Evolutionary conservation across 1,140 invertebrate genomes (phyloP), one percentile per base, ranked within the genome.

Genomic region (Drosophila lacteicornis): DNA sequence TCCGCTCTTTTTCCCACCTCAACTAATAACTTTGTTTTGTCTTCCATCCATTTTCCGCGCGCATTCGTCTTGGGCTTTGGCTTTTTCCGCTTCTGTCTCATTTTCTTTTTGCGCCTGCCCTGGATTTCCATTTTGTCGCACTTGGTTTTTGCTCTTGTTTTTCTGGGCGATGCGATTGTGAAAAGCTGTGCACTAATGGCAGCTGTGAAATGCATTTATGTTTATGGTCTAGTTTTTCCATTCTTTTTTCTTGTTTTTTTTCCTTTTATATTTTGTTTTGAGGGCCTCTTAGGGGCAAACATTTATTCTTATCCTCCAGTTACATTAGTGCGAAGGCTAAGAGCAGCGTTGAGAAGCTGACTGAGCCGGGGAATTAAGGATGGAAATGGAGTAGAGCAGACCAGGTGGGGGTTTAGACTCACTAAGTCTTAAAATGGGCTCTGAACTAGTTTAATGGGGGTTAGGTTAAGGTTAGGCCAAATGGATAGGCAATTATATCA

Each of bases 161-260:
- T 58, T 76, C 40, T 51, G 33, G 33, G 40, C 53, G 61, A 65
- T 76, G 40, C 40, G 53, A 56, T 76, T 76, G 61, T 67, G 38
- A 76, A 76, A 57, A 65, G 73, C 75, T 76, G 61, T 66, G 51
- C 82, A 63, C 75, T 86, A 79, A 82, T 86, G 69, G 79, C 82
- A 84, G 69, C 62, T 79, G 61, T 85, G 81, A 83, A 66, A 83
- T 83, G 81, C 81, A 83, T 83, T 83, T 80, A 83, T 83, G 82
- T 83, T 83, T 68, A 80, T 83, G 81, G 66, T 83, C 81, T 83
- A 85, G 49, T 80, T 83, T 80, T 70, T 80, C 53, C 45, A 73
- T 43, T 57, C 67, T 59, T 71, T 22, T 30, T 22, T 46, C 42
- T 36, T 27, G 27, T 19, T 40, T 15, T 63, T 40, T 27, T 12